Base-by-base conservation (phyloP, 2,888 invertebrate species). In the Ennomos quercinarius region DNA sequence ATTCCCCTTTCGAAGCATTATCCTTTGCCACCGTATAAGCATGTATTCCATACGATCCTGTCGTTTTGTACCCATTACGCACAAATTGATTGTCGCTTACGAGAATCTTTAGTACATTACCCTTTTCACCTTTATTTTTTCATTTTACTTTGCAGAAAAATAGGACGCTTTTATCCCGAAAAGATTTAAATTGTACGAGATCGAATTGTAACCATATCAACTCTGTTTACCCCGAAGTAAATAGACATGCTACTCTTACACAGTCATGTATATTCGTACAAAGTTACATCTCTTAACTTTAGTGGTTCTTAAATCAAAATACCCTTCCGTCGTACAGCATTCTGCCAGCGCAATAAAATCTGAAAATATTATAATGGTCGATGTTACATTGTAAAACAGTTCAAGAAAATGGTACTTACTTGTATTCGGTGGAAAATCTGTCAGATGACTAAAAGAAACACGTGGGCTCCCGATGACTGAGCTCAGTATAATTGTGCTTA, bases 241-340 rank as follows among this genome's bases (percentile, higher is more conserved):
- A 46, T 17, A 46, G 13, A 10, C 38, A 46, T 46, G 27, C 5
- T 13, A 8, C 10, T 57, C 6, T 0, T 27, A 27, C 27, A 27
- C 27, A 17, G 1, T 17, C 3, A 17, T 1, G 27, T 27, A 6
- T 27, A 27, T 27, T 1, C 6, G n/a, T n/a, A 57, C 57, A 57
- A 57, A 51, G 57, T 51, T 41, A 41, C 36, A 48, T 36, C 13
- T 34, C 35, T 58, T 43, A 47, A 34, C 47, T 36, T 17, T 47
- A 60, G 47, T 55, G 51, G 47, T 47, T 44, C 47, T 55, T 51
- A 51, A 60, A 60, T 55, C 51, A 47, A 51, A 60, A 51, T 60
- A 54, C 49, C 41, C 48, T 54, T 45, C 44, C 35, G 27, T 41
- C 36, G 27, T 6, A 27, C 52, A 37, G 46, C n/a, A 49, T 34